Conservation (phyloP, 2,113 vertebrate genomes). For the Eleginops maclovinus region DNA sequence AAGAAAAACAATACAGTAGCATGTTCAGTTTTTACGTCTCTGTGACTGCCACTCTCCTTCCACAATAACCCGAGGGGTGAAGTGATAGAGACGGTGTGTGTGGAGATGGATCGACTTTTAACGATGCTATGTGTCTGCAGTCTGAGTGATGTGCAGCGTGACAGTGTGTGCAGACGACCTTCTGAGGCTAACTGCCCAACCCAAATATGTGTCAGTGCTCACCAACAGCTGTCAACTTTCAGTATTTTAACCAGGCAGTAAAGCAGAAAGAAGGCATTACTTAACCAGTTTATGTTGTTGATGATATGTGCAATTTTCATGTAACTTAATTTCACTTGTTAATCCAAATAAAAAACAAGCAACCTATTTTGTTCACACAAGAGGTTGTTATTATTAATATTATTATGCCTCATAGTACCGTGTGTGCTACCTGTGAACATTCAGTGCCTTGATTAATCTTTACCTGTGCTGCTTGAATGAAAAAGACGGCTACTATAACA, state of each 20-base stretch:
- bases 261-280: background rate
- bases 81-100: constrained; percentile 37
- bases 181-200: constrained; percentile 34
- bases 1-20: background rate
- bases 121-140: constrained; percentile 59
- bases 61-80: constrained; percentile 42
- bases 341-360: background rate
- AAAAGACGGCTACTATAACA: background rate
- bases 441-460: background rate
- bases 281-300: background rate
- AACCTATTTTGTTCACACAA: background rate
- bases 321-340: background rate
- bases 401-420: background rate
- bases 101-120: constrained; percentile 67
- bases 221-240: constrained; percentile 26
- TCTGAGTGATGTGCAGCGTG: constrained; percentile 56
- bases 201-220: constrained; percentile 11
- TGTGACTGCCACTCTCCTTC: constrained; percentile 2
- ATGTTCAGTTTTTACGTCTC: background rate
- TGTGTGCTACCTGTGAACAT: background rate
- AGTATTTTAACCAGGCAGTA: background rate
- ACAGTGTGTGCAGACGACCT: constrained; percentile 44
- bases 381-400: no score
- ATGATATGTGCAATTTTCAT: background rate
- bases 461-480: background rate